phyloP scores from a whole-genome alignment of 2,797 vertebrate species.

The Urocyon cinereoargenteus region DNA sequence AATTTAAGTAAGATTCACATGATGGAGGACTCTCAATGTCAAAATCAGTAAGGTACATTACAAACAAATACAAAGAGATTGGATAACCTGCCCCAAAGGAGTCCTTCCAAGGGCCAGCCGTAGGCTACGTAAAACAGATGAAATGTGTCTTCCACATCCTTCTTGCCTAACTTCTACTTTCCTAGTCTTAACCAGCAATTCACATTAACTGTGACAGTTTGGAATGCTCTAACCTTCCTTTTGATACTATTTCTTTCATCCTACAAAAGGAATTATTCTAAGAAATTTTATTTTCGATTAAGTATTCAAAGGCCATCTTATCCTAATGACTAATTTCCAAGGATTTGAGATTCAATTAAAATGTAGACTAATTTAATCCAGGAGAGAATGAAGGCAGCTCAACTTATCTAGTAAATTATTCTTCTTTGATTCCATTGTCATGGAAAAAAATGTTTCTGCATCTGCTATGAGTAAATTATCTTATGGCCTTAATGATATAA shows the following conservation, averaged over 20 bases:
- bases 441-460: neutral
- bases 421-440: neutral
- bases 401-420: neutral
- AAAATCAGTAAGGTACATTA: neutral
- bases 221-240: neutral
- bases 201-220: neutral
- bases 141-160: no score
- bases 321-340: neutral
- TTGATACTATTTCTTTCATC: neutral
- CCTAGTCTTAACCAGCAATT: neutral
- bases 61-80: neutral
- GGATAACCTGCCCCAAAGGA: neutral
- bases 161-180: neutral
- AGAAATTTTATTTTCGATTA: neutral
- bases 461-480: neutral
- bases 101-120: neutral
- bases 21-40: neutral
- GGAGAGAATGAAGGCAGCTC: neutral
- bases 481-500: neutral
- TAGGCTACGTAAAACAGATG: neutral
- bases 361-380: neutral
- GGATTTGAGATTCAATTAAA: constrained; percentile 49
- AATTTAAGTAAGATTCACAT: neutral
- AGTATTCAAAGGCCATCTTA: constrained; percentile 4
- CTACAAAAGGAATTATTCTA: neutral